Base-by-base conservation (phyloP, 1,140 invertebrate species). In the Tetragonula clypearis region DNA sequence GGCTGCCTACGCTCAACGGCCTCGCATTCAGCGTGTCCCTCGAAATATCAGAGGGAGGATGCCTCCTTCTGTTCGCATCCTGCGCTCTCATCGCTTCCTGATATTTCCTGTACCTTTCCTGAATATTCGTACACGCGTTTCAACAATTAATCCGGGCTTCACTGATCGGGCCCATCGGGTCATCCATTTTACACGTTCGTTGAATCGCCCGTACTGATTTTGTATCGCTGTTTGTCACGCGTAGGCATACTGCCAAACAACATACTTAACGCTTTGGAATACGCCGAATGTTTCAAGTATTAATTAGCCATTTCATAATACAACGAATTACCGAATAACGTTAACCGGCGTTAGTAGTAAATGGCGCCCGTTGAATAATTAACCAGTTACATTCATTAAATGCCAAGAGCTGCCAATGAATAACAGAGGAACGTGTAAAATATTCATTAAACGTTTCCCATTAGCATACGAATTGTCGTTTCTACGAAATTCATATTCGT, bases 101-200 rank as follows among this genome's bases (percentile, higher is more conserved):
- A 87, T 97, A 96, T 87, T 96, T 96, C 65, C 96, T 95, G 86
- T 97, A 97, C 69, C 96, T 94, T 88, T 97, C 95, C 94, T 97
- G 56, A 73, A 58, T 69, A 73, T 79, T 53, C n/a, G 53, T n/a
- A 79, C 23, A 21, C 6, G 8, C 21, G 17, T 35, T 60, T 62
- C 60, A 55, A 75, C n/a, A 12, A 26, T 30, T 68, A 14, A 49
- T 49, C 41, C 41, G 41, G 41, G 8, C 21, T 2, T 35, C 11
- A 12, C n/a, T 21, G 3, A 17, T 1, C 41, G 2, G 1, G 30
- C 26, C 30, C 35, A 35, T 30, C 30, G 30, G 35, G 17, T 1
- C 53, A 9, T 15, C 23, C 60, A 56, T 14, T 66, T 78, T 78
- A 66, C 58, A 56, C 60, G 49, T 65, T 65, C 60, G 41, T n/a